Evolutionary conservation across 2,797 vertebrate genomes (phyloP).

Genomic region (Sebastes itinus): DNA sequence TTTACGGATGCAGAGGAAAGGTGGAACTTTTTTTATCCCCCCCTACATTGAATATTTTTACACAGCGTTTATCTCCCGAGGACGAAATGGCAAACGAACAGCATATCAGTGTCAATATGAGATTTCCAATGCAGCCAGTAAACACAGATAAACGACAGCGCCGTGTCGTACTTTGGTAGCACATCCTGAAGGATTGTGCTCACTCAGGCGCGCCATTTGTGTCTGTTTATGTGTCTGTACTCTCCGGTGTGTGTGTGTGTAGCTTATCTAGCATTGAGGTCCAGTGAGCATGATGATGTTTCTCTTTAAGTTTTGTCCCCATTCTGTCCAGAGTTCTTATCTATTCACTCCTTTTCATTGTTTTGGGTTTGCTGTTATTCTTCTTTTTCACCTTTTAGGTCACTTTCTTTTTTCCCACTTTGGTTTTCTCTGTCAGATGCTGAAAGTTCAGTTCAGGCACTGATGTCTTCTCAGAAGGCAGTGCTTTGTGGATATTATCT

Average conservation of each 20-base stretch:
- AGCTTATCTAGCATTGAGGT: constrained; percentile 59
- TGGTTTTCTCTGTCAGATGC: constrained; percentile 34
- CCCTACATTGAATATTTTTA: not conserved
- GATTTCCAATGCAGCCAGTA: constrained; percentile 46
- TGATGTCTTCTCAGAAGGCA: constrained; percentile 39
- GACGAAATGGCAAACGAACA: constrained; percentile 13
- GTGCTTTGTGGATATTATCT: constrained; percentile 56
- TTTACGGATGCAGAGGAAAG: not conserved
- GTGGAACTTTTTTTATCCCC: not conserved
- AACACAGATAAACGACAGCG: constrained; percentile 64
- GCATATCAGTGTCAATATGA: constrained; percentile 49
- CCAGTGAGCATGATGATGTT: constrained; percentile 64
- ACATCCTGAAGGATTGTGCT: constrained; percentile 53
- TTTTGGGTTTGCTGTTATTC: not conserved
- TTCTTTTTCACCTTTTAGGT: constrained; percentile 3
- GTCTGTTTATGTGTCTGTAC: constrained; percentile 34
- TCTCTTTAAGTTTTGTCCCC: constrained; percentile 60
- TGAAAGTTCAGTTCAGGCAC: constrained; percentile 36
- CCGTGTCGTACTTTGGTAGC: constrained; percentile 27
- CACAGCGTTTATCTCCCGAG: not conserved
- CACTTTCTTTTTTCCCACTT: not conserved
- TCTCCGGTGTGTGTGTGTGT: constrained; percentile 34
- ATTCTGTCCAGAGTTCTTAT: constrained; percentile 61
- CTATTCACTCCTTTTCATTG: not conserved
- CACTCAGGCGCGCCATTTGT: constrained; percentile 10